Conservation (phyloP, 2,888 invertebrate species). For the Piscicola geometra region DNA sequence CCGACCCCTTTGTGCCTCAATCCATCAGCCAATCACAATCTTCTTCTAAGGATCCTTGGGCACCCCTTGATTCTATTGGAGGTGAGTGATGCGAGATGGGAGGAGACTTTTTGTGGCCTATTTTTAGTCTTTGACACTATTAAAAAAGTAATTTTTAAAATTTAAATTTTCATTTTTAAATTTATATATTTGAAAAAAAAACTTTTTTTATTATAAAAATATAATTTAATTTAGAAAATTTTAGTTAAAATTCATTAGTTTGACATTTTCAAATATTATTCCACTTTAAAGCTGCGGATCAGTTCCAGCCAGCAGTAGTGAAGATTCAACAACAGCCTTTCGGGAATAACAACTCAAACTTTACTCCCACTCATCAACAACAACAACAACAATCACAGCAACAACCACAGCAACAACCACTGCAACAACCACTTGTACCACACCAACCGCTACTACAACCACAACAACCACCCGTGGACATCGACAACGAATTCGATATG, state of each 20-base stretch:
- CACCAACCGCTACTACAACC: slow-evolving; percentile 5
- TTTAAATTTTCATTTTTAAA: neutral
- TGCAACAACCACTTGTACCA: neutral
- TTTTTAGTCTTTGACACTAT: neutral
- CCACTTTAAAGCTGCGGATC: neutral
- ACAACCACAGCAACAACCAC: neutral
- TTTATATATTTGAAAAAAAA: neutral
- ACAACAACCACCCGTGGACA: slow-evolving; percentile 7
- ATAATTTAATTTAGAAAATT: too few species aligned
- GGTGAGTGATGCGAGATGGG: too few species aligned
- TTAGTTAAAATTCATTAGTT: too few species aligned
- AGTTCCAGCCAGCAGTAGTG: neutral
- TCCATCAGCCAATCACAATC: slow-evolving; percentile 2
- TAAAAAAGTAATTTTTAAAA: neutral
- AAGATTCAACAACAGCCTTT: too few species aligned
- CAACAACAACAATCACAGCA: slow-evolving; percentile 7
- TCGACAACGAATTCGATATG: slow-evolving; percentile 29
- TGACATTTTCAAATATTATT: too few species aligned
- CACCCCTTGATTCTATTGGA: too few species aligned
- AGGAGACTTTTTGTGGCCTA: neutral
- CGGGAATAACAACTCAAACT: neutral
- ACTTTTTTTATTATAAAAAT: too few species aligned
- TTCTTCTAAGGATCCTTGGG: slow-evolving; percentile 8
- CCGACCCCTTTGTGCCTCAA: slow-evolving; percentile 1
- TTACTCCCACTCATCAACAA: neutral